Base-by-base conservation (phyloP, 2,797 vertebrate species). In the Potorous gilbertii region DNA sequence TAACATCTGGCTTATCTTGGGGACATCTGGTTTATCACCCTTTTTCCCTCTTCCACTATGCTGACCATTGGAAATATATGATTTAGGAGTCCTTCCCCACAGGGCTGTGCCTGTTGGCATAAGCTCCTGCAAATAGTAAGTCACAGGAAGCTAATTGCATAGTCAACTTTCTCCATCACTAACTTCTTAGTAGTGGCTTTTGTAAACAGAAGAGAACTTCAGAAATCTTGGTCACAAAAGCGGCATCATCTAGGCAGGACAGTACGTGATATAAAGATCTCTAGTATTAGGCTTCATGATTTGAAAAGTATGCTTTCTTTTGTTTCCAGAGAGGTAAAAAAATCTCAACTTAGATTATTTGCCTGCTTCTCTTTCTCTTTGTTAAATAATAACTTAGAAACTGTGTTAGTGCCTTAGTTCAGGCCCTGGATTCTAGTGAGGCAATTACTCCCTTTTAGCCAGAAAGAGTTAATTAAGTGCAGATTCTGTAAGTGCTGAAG, bases 11-110 rank as follows among this genome's bases (percentile, higher is more conserved):
- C 0, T 98, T 98, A 98, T 98, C 95, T 96, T 57, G 28, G 56
- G 97, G 90, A 92, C 94, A 97, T 98, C 96, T 98, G 87, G 87
- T 0, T 98, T 98, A 98, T 96, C 92, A 94, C 93, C 90, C 95
- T 24, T 6, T 97, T 98, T 98, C 97, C 87, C 81, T 56, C 55
- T 5, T 0, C 90, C 95, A 40, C 97, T 97, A 91, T 97, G 97
- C 95, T 97, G 96, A 97, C 96, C 96, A 92, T 81, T 97, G 93
- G 96, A 98, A 97, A 98, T 97, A 97, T 90, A 94, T 95, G 96
- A 94, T 93, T 96, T 95, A 95, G 97, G 96, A 96, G 87, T 95
- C 97, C 91, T 97, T 97, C 95, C 90, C 97, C 96, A 96, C 90
- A 46, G 95, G 97, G 56, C 91, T 96, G 11, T 95, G 57, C 95